phyloP scores from a whole-genome alignment of 2,888 invertebrate species.

The Drosophila testacea region DNA sequence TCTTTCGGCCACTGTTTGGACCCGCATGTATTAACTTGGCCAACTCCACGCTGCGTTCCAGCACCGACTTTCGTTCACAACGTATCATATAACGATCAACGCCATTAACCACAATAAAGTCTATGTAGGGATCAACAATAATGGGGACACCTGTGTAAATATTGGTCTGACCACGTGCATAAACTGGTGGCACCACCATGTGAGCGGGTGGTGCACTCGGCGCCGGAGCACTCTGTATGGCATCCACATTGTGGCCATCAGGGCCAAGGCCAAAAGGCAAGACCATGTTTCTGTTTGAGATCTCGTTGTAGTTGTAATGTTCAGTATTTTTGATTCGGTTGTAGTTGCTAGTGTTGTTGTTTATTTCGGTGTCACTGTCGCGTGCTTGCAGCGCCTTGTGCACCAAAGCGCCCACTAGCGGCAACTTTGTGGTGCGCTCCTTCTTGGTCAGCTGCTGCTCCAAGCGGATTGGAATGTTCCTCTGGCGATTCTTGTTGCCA shows the following conservation, averaged over 20 bases:
- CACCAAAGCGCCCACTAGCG: conserved; percentile 63
- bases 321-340: conserved; percentile 15
- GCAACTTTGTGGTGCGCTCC: conserved; percentile 61
- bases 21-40: conserved; percentile 84
- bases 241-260: conserved; percentile 82
- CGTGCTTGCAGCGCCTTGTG: conserved; percentile 52
- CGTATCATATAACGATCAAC: conserved; percentile 85
- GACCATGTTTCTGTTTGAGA: conserved; percentile 75
- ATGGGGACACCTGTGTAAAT: conserved; percentile 81
- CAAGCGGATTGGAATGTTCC: conserved; percentile 26
- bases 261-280: conserved; percentile 83
- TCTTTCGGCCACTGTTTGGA: conserved; percentile 84
- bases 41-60: conserved; percentile 84
- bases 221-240: conserved; percentile 69
- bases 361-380: conserved; percentile 23
- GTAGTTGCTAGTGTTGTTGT: conserved; percentile 9
- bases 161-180: conserved; percentile 75
- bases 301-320: conserved; percentile 22
- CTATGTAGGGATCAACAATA: conserved; percentile 83
- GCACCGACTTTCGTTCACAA: conserved; percentile 83
- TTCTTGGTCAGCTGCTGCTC: conserved; percentile 61
- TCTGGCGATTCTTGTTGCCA: conserved; percentile 57
- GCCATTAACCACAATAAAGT: conserved; percentile 84
- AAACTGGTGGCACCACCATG: conserved; percentile 51
- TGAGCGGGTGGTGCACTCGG: conserved; percentile 84